Percentiles rank a stretch among this genome's conserved stretches.
These are phyloP conservation scores for Streblospio benedicti DNA, from an alignment of 1,140 invertebrate genomes.

Conservation along the genomic window DNA sequence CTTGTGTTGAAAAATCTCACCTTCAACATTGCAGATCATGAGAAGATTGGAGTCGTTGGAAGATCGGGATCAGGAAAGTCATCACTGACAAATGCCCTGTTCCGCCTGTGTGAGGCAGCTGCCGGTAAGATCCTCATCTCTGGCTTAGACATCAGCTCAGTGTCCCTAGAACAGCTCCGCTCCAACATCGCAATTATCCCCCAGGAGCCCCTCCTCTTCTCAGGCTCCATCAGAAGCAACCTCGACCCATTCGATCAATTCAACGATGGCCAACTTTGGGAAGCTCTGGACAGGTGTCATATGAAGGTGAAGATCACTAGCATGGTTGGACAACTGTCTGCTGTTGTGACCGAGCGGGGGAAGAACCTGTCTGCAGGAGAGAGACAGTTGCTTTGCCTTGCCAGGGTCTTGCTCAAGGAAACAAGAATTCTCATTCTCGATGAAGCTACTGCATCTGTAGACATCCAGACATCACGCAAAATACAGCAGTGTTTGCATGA, in stretches of 20 bases:
- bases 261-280: constrained; percentile 51
- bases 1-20: too few relatives aligned
- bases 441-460: too few relatives aligned
- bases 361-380: too few relatives aligned
- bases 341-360: too few relatives aligned
- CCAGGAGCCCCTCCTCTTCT: constrained; percentile 56
- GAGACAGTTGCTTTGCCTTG: too few relatives aligned
- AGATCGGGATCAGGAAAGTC: constrained; percentile 82
- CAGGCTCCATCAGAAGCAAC: constrained; percentile 50
- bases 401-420: too few relatives aligned
- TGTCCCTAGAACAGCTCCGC: constrained; percentile 63
- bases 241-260: constrained; percentile 57
- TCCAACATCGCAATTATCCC: constrained; percentile 78
- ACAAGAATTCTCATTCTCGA: too few relatives aligned
- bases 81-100: constrained; percentile 58
- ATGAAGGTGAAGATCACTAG: constrained; percentile 49
- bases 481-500: too few relatives aligned
- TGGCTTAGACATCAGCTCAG: constrained; percentile 54
- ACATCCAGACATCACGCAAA: too few relatives aligned
- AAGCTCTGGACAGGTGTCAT: constrained; percentile 40
- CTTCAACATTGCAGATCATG: too few relatives aligned
- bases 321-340: too few relatives aligned
- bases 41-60: constrained; percentile 67
- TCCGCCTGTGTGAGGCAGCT: constrained; percentile 50
- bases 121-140: constrained; percentile 60